Evolutionary conservation across 2,113 vertebrate species (phyloP).

Genomic region (Apaloderma vittatum): DNA sequence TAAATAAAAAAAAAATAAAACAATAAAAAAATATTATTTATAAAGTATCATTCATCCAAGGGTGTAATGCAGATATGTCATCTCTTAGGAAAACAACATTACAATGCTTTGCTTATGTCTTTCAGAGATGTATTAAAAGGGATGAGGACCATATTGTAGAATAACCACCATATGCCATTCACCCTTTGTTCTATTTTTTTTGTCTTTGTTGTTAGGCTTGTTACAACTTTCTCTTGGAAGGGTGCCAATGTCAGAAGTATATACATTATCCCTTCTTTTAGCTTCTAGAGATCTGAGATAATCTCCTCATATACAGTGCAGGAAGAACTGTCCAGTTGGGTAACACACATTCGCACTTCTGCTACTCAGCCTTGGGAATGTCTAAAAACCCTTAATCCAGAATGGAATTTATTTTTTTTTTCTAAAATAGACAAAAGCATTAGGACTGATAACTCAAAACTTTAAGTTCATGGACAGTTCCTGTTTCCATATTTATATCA

Average conservation of each 20-base stretch:
- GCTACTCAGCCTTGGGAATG: neutral
- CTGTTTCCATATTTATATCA: neutral
- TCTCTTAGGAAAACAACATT: neutral
- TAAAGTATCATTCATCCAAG: neutral
- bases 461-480: neutral
- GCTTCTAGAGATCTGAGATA: constrained; percentile 17
- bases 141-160: constrained; percentile 63
- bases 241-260: constrained; percentile 30
- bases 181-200: constrained; percentile 46
- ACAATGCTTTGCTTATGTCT: neutral
- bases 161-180: constrained; percentile 62
- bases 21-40: neutral
- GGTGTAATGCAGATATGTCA: neutral
- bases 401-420: neutral
- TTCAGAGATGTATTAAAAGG: constrained; percentile 47
- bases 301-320: neutral
- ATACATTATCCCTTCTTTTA: constrained; percentile 39
- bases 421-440: neutral
- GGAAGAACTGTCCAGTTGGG: neutral
- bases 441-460: neutral
- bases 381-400: neutral
- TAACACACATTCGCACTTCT: neutral
- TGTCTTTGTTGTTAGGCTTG: constrained; percentile 7
- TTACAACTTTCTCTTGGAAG: constrained; percentile 56
- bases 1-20: neutral